Percentiles rank a stretch among this genome's conserved stretches.
phyloP scores from a whole-genome alignment of 2,888 invertebrate species.

The Agrochola macilenta region DNA sequence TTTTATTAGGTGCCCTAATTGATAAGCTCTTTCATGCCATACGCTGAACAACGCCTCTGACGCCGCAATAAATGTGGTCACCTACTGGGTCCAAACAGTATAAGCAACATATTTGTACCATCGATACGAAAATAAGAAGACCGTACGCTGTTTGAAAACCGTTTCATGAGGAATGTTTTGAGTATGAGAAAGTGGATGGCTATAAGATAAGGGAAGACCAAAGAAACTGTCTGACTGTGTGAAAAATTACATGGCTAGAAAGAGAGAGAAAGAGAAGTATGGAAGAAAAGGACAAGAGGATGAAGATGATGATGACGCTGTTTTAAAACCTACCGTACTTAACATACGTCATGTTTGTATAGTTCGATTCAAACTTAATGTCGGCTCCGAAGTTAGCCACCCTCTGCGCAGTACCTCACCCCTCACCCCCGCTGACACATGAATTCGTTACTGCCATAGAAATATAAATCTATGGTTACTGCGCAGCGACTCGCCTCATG shows the following conservation, averaged over 20 bases:
- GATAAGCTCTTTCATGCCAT: conserved; percentile 4
- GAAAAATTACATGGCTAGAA: not conserved
- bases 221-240: not conserved
- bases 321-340: not conserved
- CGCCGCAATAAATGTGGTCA: not conserved
- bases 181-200: not conserved
- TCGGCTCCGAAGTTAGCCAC: too few species aligned
- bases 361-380: too few species aligned
- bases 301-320: not conserved
- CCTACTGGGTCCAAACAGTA: not conserved
- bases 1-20: conserved; percentile 16
- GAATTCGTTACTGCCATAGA: too few species aligned
- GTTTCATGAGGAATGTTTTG: not conserved
- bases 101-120: not conserved
- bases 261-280: not conserved
- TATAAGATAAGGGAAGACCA: not conserved
- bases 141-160: not conserved
- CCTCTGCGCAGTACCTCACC: too few species aligned
- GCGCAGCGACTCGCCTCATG: too few species aligned
- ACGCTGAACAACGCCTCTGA: not conserved
- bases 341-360: not conserved
- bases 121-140: not conserved
- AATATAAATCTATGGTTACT: too few species aligned
- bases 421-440: too few species aligned
- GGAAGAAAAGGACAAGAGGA: not conserved